phyloP scores from a whole-genome alignment of 2,888 invertebrate genomes.

The Autographa pulchrina region DNA sequence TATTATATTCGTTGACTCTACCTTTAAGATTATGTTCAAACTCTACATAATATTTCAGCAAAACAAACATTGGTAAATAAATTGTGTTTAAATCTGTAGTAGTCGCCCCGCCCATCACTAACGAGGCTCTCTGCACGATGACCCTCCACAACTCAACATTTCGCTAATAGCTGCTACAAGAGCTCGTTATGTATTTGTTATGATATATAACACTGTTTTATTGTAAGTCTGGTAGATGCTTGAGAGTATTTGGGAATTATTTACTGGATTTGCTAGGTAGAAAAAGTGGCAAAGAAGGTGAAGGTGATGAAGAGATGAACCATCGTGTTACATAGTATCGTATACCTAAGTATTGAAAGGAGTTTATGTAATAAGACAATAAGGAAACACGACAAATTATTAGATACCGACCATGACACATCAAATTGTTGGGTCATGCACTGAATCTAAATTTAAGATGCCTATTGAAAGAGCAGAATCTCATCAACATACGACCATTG shows the following conservation, averaged over 20 bases:
- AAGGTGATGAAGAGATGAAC: neutral
- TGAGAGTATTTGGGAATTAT: neutral
- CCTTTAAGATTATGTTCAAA: neutral
- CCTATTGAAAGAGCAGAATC: too few relatives aligned
- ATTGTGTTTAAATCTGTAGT: constrained; percentile 28
- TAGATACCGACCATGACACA: too few relatives aligned
- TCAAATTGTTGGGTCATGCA: too few relatives aligned
- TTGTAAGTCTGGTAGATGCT: neutral
- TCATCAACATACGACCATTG: too few relatives aligned
- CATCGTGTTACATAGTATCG: neutral
- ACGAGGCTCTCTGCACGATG: constrained; percentile 73
- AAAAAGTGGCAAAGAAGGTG: neutral
- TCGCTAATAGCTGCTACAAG: constrained; percentile 65
- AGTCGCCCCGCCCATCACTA: constrained; percentile 73
- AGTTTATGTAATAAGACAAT: neutral
- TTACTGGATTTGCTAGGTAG: neutral
- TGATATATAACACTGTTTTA: neutral
- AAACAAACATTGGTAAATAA: constrained; percentile 13
- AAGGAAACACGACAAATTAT: neutral
- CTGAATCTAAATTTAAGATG: too few relatives aligned
- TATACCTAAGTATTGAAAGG: too few relatives aligned
- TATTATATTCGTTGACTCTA: too few relatives aligned
- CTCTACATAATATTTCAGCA: neutral
- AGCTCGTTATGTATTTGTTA: constrained; percentile 33
- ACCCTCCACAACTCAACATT: constrained; percentile 66